Base-by-base conservation (phyloP, 2,888 invertebrate genomes). In the Cheiracanthium punctorium region DNA sequence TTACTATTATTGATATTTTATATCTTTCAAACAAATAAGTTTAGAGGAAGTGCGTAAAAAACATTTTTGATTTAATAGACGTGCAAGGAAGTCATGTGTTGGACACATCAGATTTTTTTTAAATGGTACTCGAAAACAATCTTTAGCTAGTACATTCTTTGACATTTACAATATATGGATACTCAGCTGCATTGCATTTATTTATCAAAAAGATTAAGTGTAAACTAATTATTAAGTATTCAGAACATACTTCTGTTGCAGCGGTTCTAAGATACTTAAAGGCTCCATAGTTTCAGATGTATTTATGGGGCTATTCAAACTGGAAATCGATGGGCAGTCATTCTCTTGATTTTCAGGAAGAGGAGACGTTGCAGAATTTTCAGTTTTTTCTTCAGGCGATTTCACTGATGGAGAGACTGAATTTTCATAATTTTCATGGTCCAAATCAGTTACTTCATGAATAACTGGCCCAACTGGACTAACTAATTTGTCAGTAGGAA, bases 381-480 rank as follows among this genome's bases (percentile, higher is more conserved):
- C 75, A 29, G 10, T 52, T 30, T 24, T 58, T 20, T 41, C 65
- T 24, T 24, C 67, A n/a, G 79, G 69, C 58, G 84, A 74, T 12
- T 80, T 85, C 14, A 70, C 30, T 2, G 58, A 32, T 30, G 73
- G 52, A 10, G 33, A 28, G 7, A 28, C 8, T 14, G 30, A 10
- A 73, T 1, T 73, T 7, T 7, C 32, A n/a, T 32, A n/a, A 20
- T 72, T 67, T 14, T 87, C 82, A 24, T 74, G 74, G 1, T 80
- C 82, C 1, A 70, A 43, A 33, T 87, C 87, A 28, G 64, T 80
- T n/a, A 87, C 82, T 80, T 87, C 87, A 82, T 87, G 87, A 8
- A 87, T 87, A 7, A 87, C 87, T 20, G 87, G 87, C 30, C 82
- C 82, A 17, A 58, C n/a, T 7, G 87, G 82, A 65, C 52, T 81